A percentile compares a stretch with the other conserved stretches of the same genome.
phyloP scores from a whole-genome alignment of 2,888 invertebrate genomes.

The Chaitophorus viminalis region DNA sequence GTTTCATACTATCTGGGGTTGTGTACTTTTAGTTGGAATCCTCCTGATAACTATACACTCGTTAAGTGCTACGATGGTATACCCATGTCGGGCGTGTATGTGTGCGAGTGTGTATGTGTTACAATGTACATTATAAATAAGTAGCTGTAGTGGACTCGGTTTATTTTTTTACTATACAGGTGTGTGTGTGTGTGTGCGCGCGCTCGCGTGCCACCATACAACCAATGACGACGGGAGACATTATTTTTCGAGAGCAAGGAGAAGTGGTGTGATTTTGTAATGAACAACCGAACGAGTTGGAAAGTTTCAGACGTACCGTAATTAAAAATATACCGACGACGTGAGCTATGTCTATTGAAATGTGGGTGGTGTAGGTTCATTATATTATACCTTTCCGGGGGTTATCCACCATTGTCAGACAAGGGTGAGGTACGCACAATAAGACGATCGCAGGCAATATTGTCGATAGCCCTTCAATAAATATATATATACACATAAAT shows the following conservation, averaged over 20 bases:
- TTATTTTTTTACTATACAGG: too few relatives aligned
- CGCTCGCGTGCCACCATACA: background rate
- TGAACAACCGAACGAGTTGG: slow-evolving; percentile 27
- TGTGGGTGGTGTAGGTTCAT: background rate
- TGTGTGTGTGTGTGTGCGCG: too few relatives aligned
- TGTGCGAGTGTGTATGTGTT: too few relatives aligned
- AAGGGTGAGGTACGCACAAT: background rate
- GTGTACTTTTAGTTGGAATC: too few relatives aligned
- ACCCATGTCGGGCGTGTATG: too few relatives aligned
- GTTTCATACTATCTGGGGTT: too few relatives aligned
- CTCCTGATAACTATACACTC: too few relatives aligned
- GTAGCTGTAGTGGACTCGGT: too few relatives aligned
- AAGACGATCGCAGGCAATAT: background rate
- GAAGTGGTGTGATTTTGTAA: slow-evolving; percentile 16
- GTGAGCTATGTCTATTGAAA: slow-evolving; percentile 33
- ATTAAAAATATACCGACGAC: slow-evolving; percentile 36
- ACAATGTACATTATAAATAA: too few relatives aligned
- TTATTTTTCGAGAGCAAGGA: background rate
- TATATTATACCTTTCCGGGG: background rate
- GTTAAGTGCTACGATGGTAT: too few relatives aligned
- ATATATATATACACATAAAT: background rate
- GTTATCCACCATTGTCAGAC: background rate
- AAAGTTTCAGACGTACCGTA: slow-evolving; percentile 33
- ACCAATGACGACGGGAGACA: background rate
- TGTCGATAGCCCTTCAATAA: slow-evolving; percentile 5